Percentiles rank a stretch among this genome's conserved stretches.
phyloP scores from a whole-genome alignment of 2,888 invertebrate genomes.

The Ophion ventricosus region DNA sequence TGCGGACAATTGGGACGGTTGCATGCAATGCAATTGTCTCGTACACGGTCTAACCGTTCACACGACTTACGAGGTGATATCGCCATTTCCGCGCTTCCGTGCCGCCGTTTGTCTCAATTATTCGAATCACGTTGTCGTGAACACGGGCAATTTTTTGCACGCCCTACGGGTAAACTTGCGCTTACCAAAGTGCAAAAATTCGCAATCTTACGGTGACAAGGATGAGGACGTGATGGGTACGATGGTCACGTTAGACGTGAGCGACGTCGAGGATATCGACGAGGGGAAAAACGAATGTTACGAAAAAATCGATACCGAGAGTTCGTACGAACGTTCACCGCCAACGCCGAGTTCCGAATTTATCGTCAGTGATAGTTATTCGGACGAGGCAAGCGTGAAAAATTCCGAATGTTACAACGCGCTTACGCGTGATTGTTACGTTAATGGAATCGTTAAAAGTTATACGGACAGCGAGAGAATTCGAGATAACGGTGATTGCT shows the following conservation, averaged over 20 bases:
- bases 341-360: constrained; percentile 78
- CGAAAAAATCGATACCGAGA: constrained; percentile 76
- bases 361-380: constrained; percentile 68
- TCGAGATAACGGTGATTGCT: constrained; percentile 48
- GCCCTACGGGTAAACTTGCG: constrained; percentile 88
- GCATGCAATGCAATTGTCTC: constrained; percentile 90
- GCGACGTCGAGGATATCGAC: constrained; percentile 78
- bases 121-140: constrained; percentile 90
- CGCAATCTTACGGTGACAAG: constrained; percentile 78
- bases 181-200: constrained; percentile 76
- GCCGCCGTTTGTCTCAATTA: constrained; percentile 89
- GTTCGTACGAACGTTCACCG: constrained; percentile 74
- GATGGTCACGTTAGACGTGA: constrained; percentile 77
- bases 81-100: constrained; percentile 91
- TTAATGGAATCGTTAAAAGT: constrained; percentile 68
- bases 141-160: constrained; percentile 93
- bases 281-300: constrained; percentile 77
- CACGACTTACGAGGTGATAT: constrained; percentile 95
- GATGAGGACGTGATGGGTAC: constrained; percentile 78
- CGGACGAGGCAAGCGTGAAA: constrained; percentile 73
- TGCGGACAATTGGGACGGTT: constrained; percentile 85
- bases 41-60: constrained; percentile 96
- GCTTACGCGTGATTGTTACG: neutral
- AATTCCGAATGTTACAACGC: constrained; percentile 68
- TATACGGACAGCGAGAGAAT: constrained; percentile 63